Base-by-base conservation (phyloP, 1,140 invertebrate species). In the Microplitis mediator region DNA sequence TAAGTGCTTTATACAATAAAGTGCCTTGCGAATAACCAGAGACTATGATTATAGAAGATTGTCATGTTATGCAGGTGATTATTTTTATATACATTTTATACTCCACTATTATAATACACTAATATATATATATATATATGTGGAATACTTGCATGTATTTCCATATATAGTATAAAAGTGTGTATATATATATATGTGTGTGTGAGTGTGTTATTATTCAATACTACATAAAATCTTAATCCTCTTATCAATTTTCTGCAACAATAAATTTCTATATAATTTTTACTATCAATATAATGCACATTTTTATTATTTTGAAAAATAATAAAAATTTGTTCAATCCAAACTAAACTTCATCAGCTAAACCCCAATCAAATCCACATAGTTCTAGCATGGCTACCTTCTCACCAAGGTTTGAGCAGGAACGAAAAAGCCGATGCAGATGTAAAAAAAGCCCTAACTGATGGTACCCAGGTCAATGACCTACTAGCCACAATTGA, bases 211-310 rank as follows among this genome's bases (percentile, higher is more conserved):
- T 23, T 11, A 54, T 54, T 11, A 54, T 54, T n/a, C 51, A 54
- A n/a, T 4, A 13, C 4, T 4, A 23, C 51, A 52, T 35, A 34
- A n/a, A 58, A 52, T 52, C 36, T 36, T 52, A 36, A 65, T 39
- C 69, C 61, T 50, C 69, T 71, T 71, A 71, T 71, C 69, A 64
- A 65, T 52, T 71, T 45, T 50, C 13, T 45, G 34, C 61, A 52
- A 64, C n/a, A 9, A 70, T 70, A 14, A 58, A 70, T 70, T 56
- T 23, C n/a, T 31, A n/a, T 14, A 35, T 16, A 9, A 13, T 13
- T n/a, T 35, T 36, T 64, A 36, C 56, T 65, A 11, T n/a, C 51
- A 6, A 5, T 8, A 34, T 34, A 69, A 58, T 56, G 45, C 9
- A 11, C 14, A 34, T 11, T 36, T 3, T 0, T 23, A 23, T 23